Conservation (phyloP, 2,888 invertebrate species). For the Polia nebulosa region DNA sequence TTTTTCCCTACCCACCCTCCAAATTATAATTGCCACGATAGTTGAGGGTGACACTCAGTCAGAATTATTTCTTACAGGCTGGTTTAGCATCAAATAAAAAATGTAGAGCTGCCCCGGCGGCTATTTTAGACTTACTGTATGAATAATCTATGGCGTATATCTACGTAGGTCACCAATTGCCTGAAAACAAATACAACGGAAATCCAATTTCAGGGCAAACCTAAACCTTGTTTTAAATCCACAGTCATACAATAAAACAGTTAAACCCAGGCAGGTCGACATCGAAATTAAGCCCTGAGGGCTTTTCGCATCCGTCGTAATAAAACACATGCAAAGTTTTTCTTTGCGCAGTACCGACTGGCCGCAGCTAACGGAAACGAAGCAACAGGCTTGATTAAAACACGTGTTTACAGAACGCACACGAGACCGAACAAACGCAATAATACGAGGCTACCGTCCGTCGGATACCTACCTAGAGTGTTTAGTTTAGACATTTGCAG, state of each 20-base stretch:
- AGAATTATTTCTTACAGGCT: not conserved
- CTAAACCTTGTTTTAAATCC: constrained; percentile 71
- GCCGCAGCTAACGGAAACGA: constrained; percentile 87
- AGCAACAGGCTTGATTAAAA: constrained; percentile 91
- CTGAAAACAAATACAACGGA: constrained; percentile 18
- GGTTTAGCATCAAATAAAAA: not conserved
- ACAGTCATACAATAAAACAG: constrained; percentile 83
- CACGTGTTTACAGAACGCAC: constrained; percentile 90
- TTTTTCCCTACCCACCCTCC: too few relatives aligned
- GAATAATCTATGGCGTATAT: not conserved
- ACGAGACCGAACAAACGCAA: constrained; percentile 84
- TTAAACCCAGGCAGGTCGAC: constrained; percentile 82
- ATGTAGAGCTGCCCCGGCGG: not conserved
- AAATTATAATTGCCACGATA: too few relatives aligned
- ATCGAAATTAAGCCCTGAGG: constrained; percentile 89
- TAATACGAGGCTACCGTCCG: constrained; percentile 68
- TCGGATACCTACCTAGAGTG: constrained; percentile 32
- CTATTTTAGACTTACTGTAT: not conserved
- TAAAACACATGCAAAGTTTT: constrained; percentile 91
- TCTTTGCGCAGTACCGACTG: constrained; percentile 87
- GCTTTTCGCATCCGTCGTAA: constrained; percentile 87
- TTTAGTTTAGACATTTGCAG: constrained; percentile 64
- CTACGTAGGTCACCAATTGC: not conserved
- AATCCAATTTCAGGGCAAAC: constrained; percentile 43
- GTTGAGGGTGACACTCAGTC: not conserved